Evolutionary conservation across 2,113 vertebrate genomes (phyloP).

Genomic region (Bucco capensis): DNA sequence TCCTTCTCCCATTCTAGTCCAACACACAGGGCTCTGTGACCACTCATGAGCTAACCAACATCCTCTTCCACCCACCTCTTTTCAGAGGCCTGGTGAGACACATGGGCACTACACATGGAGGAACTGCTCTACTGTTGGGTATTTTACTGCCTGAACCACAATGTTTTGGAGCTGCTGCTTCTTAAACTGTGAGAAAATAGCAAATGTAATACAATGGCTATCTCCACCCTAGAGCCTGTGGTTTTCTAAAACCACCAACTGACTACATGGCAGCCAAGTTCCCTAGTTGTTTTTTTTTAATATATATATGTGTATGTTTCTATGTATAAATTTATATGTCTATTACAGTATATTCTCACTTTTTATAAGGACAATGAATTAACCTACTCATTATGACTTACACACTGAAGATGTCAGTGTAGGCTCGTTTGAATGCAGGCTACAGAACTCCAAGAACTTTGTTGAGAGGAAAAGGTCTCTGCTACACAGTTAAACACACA

Average conservation of each 20-base stretch:
- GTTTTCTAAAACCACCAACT: conserved; percentile 19
- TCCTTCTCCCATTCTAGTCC: background rate
- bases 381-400: background rate
- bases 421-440: background rate
- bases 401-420: background rate
- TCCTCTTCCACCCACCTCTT: background rate
- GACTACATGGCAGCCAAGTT: background rate
- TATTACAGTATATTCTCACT: background rate
- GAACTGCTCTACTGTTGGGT: background rate
- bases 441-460: background rate
- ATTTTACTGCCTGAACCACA: background rate
- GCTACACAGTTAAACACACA: background rate
- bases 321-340: background rate
- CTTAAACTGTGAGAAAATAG: background rate
- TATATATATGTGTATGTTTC: background rate
- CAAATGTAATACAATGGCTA: background rate
- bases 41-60: background rate
- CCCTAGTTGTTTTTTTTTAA: background rate
- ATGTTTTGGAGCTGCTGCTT: background rate
- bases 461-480: background rate
- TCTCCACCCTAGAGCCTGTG: conserved; percentile 4
- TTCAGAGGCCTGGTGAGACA: background rate
- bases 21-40: background rate
- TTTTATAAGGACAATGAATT: background rate
- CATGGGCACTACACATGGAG: accelerated